These are phyloP conservation scores for Ceramica pisi DNA, from an alignment of 2,888 invertebrate species.

Conservation along the genomic window DNA sequence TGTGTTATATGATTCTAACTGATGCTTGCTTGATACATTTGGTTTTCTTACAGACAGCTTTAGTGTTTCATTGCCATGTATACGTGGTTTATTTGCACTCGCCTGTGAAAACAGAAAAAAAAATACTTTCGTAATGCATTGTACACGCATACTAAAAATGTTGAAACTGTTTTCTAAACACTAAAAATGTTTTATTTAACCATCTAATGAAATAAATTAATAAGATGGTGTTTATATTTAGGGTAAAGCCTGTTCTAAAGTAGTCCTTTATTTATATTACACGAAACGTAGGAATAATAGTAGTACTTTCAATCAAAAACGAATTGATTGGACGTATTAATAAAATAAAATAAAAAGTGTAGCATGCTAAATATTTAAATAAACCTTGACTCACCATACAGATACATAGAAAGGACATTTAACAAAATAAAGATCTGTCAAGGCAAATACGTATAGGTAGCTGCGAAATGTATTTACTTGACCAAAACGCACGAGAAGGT, in stretches of 20 bases:
- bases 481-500: conserved; percentile 41
- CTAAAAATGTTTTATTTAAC: conserved; percentile 34
- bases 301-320: conserved; percentile 19
- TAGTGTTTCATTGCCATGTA: conserved; percentile 71
- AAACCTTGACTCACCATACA: conserved; percentile 58
- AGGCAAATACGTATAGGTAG: conserved; percentile 42
- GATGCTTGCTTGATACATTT: conserved; percentile 78
- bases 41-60: conserved; percentile 72
- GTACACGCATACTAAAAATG: conserved; percentile 68
- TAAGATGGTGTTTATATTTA: conserved; percentile 28
- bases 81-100: conserved; percentile 71
- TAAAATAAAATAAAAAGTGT: conserved; percentile 51
- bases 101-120: conserved; percentile 63
- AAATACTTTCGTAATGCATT: conserved; percentile 58
- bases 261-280: conserved; percentile 25
- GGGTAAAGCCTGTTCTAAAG: conserved; percentile 22
- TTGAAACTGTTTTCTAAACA: conserved; percentile 10
- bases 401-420: conserved; percentile 50
- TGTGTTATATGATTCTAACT: conserved; percentile 74
- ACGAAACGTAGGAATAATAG: conserved; percentile 19
- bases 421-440: conserved; percentile 56
- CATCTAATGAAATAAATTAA: conserved; percentile 42
- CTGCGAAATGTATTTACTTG: conserved; percentile 35
- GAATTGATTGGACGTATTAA: conserved; percentile 14
- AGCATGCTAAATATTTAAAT: conserved; percentile 34